These are phyloP conservation scores for Eurois occulta DNA, from an alignment of 2,888 invertebrate genomes.

Conservation along the genomic window DNA sequence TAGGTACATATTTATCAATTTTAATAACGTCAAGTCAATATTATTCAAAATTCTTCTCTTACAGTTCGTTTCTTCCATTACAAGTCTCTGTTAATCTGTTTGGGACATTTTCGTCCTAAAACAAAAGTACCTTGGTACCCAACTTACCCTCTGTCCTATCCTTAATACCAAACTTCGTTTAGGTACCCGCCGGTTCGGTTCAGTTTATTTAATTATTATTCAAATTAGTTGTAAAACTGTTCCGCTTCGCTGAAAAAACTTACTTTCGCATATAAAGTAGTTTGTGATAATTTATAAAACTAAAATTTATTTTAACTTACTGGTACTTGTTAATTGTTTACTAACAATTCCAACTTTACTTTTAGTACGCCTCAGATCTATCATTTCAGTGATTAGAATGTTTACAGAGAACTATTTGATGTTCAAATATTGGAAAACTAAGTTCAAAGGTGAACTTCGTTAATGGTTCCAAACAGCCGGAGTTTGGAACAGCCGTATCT, in stretches of 20 bases:
- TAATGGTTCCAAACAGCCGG: background rate
- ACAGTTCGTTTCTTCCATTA: background rate
- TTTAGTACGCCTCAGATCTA: slow-evolving; percentile 15
- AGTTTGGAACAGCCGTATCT: background rate
- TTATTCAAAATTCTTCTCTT: background rate
- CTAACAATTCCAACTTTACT: background rate
- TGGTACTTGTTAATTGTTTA: background rate
- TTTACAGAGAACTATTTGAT: slow-evolving; percentile 28
- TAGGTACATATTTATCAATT: slow-evolving; percentile 4
- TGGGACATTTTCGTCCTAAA: background rate
- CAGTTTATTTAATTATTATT: slow-evolving; percentile 31
- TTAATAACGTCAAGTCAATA: background rate
- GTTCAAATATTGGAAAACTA: slow-evolving; percentile 34
- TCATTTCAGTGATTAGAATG: slow-evolving; percentile 16
- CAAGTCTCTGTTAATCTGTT: background rate
- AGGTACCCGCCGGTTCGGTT: background rate
- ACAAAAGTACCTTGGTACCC: background rate
- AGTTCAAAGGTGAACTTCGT: slow-evolving; percentile 31
- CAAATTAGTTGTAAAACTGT: slow-evolving; percentile 28
- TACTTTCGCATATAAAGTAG: slow-evolving; percentile 11
- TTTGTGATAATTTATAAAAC: slow-evolving; percentile 12
- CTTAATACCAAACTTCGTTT: slow-evolving; percentile 5
- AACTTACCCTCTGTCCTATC: background rate
- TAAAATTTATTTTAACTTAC: slow-evolving; percentile 6
- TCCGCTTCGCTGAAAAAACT: slow-evolving; percentile 6